Conservation (phyloP, 1,140 invertebrate species). For the Aphelinus certus region DNA sequence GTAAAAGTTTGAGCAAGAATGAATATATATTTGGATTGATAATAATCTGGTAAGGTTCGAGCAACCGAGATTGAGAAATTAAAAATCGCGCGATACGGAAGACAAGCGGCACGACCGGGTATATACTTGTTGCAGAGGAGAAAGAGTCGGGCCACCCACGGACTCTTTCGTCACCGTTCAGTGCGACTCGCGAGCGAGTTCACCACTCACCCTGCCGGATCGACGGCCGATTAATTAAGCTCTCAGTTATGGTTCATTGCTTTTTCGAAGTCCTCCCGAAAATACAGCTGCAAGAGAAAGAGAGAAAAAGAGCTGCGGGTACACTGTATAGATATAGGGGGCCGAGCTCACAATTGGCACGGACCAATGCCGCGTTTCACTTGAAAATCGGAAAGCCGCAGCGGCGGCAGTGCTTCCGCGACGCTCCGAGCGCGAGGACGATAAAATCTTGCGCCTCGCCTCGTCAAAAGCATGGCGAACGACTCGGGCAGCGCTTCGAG, state of each 20-base stretch:
- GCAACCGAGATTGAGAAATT: too few relatives aligned
- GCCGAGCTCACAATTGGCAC: slow-evolving; percentile 25
- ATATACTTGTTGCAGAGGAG: neutral
- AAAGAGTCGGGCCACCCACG: neutral
- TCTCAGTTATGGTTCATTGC: neutral
- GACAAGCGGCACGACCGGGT: too few relatives aligned
- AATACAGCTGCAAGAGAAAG: too few relatives aligned
- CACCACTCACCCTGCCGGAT: neutral
- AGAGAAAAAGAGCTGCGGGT: too few relatives aligned
- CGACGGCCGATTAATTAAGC: neutral
- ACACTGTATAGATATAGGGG: neutral
- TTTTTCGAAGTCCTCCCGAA: neutral
- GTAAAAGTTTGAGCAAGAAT: too few relatives aligned
- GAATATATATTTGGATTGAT: too few relatives aligned
- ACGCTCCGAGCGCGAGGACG: slow-evolving; percentile 29
- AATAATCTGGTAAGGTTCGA: too few relatives aligned
- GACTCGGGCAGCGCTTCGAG: too few relatives aligned
- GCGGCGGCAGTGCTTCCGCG: slow-evolving; percentile 24
- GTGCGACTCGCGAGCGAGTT: neutral
- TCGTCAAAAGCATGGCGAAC: too few relatives aligned
- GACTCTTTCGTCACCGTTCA: too few relatives aligned
- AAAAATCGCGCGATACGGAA: too few relatives aligned
- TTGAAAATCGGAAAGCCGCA: slow-evolving; percentile 17
- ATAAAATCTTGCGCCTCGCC: too few relatives aligned
- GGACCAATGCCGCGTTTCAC: neutral